A percentile compares a stretch with the other conserved stretches of the same genome.
Evolutionary conservation across 2,113 vertebrate genomes (phyloP).

Genomic region (Dasyurus viverrinus): DNA sequence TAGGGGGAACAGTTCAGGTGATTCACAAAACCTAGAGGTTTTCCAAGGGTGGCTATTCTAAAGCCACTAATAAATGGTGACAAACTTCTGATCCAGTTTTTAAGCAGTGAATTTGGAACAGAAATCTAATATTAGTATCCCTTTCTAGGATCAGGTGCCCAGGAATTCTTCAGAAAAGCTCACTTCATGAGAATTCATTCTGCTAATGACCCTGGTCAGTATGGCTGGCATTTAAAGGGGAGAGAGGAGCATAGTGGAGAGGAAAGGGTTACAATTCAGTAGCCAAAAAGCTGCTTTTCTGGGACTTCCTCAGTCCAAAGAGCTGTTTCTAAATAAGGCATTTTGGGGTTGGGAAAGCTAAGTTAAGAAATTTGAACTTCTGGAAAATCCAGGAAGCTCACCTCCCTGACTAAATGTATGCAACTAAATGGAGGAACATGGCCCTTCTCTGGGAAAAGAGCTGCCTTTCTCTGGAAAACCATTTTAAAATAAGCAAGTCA

Average conservation of each 20-base stretch:
- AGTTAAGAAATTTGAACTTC: constrained; percentile 28
- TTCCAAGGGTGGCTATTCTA: neutral
- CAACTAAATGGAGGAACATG: constrained; percentile 19
- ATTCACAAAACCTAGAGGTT: neutral
- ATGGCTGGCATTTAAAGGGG: neutral
- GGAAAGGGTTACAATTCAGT: neutral
- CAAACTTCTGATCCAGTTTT: neutral
- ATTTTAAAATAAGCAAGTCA: neutral
- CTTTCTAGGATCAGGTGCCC: constrained; percentile 11
- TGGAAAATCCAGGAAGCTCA: constrained; percentile 34
- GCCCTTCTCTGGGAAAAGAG: constrained; percentile 24
- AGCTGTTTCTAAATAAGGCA: neutral
- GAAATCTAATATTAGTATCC: constrained; percentile 22
- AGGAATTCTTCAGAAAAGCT: neutral
- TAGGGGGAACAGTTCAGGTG: neutral
- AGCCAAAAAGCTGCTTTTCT: neutral
- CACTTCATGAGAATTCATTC: neutral
- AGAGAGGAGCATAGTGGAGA: neutral
- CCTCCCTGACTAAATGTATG: constrained; percentile 23
- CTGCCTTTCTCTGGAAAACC: constrained; percentile 16
- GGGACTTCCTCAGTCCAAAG: neutral
- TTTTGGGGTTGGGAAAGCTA: constrained; percentile 11
- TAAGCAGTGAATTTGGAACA: neutral
- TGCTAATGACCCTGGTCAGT: neutral
- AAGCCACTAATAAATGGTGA: neutral